These are phyloP conservation scores for Eupelmus urozonus DNA, from an alignment of 2,888 invertebrate genomes.

Conservation along the genomic window DNA sequence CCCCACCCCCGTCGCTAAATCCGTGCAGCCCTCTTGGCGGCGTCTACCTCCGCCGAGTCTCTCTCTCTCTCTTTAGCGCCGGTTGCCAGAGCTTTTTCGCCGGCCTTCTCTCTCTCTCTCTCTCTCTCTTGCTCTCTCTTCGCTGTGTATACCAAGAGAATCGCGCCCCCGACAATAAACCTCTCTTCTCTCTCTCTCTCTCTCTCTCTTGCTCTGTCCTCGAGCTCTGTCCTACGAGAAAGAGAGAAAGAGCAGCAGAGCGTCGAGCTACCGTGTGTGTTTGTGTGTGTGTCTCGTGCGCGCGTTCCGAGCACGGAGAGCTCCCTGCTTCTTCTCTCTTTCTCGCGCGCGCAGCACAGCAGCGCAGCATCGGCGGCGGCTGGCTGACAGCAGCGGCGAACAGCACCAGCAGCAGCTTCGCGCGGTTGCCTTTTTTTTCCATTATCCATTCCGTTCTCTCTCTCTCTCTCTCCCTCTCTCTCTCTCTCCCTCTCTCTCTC, in stretches of 20 bases:
- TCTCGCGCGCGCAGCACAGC: constrained; percentile 30
- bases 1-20: constrained; percentile 17
- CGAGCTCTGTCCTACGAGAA: not conserved
- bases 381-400: constrained; percentile 15
- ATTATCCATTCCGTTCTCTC: not conserved
- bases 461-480: not conserved
- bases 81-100: not conserved
- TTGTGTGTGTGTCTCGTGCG: no score
- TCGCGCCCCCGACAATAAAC: constrained; percentile 56
- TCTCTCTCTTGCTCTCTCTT: constrained; percentile 4
- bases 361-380: constrained; percentile 14
- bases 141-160: no score
- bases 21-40: not conserved
- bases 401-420: not conserved
- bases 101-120: constrained; percentile 12
- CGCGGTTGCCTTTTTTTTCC: constrained; percentile 15
- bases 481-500: not conserved
- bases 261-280: no score
- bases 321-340: constrained; percentile 36
- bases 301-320: not conserved
- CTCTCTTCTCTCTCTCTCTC: constrained; percentile 21
- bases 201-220: constrained; percentile 20
- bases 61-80: constrained; percentile 6
- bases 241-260: constrained; percentile 26
- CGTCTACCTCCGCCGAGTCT: constrained; percentile 4